phyloP scores from a whole-genome alignment of 2,113 vertebrate genomes.

The Cynoglossus semilaevis region DNA sequence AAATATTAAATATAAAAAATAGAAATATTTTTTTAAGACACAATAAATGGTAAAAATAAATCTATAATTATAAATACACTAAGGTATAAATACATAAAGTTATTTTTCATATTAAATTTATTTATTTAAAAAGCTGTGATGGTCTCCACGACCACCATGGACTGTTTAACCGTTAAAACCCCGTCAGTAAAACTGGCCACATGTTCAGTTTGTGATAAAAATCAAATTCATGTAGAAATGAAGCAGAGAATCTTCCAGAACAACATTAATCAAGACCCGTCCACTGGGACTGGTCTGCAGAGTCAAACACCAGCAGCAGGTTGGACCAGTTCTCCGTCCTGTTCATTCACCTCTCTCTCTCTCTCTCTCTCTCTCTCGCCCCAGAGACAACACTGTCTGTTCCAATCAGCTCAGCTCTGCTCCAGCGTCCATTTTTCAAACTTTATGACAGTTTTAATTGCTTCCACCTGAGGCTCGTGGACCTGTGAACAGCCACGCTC shows the following conservation, averaged over 20 bases:
- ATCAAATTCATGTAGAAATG: slow-evolving; percentile 34
- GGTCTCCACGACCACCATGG: too few species aligned
- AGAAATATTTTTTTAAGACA: too few species aligned
- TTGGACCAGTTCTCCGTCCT: slow-evolving; percentile 53
- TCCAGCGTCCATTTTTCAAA: slow-evolving; percentile 97
- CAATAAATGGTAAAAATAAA: too few species aligned
- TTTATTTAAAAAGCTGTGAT: too few species aligned
- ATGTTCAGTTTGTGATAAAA: slow-evolving; percentile 3
- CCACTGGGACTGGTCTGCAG: slow-evolving; percentile 78
- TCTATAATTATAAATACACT: too few species aligned
- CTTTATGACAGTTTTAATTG: slow-evolving; percentile 98
- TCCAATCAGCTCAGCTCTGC: slow-evolving; percentile 88
- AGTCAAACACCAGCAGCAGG: slow-evolving; percentile 82
- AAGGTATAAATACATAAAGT: too few species aligned
- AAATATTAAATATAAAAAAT: too few species aligned
- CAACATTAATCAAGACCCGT: slow-evolving; percentile 77
- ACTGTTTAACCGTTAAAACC: too few species aligned
- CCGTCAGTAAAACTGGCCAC: too few species aligned
- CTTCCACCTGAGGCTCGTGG: slow-evolving; percentile 88
- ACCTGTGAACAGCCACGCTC: slow-evolving; percentile 86
- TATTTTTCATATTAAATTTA: too few species aligned
- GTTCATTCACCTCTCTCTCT: slow-evolving; percentile 40
- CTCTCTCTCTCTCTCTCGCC: slow-evolving; percentile 82
- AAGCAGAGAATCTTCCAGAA: slow-evolving; percentile 66
- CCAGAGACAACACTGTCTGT: slow-evolving; percentile 98